These are phyloP conservation scores for Cathartes aura DNA, from an alignment of 2,113 vertebrate genomes.

Conservation along the genomic window DNA sequence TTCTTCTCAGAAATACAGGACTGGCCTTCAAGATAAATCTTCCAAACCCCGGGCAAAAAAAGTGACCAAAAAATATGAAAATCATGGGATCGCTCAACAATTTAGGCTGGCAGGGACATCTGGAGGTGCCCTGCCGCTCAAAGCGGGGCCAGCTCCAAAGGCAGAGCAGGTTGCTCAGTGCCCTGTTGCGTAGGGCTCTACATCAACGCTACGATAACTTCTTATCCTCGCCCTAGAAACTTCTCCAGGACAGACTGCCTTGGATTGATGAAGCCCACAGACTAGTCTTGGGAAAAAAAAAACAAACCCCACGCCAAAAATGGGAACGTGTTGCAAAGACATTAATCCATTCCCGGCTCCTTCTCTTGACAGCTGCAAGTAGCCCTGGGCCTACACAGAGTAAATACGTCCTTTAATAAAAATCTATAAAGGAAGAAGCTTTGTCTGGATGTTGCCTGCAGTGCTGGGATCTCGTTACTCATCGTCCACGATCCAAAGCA, in stretches of 20 bases:
- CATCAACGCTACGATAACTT: fast-evolving
- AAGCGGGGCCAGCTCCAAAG: background rate
- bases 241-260: background rate
- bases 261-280: background rate
- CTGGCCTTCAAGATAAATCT: background rate
- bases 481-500: background rate
- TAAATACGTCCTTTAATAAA: background rate
- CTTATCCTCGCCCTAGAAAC: background rate
- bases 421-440: background rate
- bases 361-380: background rate
- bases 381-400: background rate
- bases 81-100: too few relatives aligned
- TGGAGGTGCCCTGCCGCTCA: background rate
- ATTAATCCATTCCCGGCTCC: background rate
- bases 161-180: background rate
- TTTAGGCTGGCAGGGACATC: background rate
- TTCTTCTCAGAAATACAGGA: background rate
- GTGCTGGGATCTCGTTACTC: background rate
- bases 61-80: background rate
- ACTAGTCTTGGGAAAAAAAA: background rate
- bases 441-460: background rate
- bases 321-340: background rate
- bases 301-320: background rate
- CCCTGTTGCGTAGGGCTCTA: fast-evolving
- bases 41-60: background rate